Conservation (phyloP, 2,888 invertebrate species). For the Erebia aethiops region DNA sequence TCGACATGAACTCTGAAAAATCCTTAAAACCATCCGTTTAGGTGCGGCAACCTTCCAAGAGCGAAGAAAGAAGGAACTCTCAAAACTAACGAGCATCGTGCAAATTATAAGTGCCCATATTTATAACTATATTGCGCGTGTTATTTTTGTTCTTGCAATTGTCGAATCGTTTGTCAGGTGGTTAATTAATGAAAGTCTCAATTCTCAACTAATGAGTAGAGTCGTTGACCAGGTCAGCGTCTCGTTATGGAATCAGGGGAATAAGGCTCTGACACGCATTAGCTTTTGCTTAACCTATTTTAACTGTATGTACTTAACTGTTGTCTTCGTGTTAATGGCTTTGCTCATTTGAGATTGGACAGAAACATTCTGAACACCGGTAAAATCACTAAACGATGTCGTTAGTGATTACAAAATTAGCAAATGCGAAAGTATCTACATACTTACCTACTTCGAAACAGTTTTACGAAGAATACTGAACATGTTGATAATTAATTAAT, state of each 20-base stretch:
- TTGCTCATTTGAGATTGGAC: conserved; percentile 5
- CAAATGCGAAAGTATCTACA: neutral
- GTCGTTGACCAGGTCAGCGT: conserved; percentile 5
- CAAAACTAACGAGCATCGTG: neutral
- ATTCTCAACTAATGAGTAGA: neutral
- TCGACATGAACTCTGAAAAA: no score
- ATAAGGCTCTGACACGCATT: conserved; percentile 16
- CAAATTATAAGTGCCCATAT: neutral
- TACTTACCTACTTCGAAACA: neutral
- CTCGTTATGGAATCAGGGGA: conserved; percentile 24
- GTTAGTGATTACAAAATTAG: conserved; percentile 10
- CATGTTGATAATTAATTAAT: no score
- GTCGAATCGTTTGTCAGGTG: neutral
- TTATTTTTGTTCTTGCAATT: neutral
- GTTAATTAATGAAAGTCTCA: neutral
- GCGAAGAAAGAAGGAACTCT: no score
- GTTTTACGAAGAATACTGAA: no score
- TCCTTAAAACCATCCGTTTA: no score
- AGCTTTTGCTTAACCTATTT: conserved; percentile 26
- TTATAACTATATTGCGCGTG: neutral
- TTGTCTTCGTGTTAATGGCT: conserved; percentile 6
- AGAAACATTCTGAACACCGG: conserved; percentile 12
- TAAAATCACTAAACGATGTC: conserved; percentile 5
- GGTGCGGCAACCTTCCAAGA: no score
- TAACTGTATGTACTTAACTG: conserved; percentile 11